A percentile compares a stretch with the other conserved stretches of the same genome.
Conservation (phyloP, 2,797 vertebrate species). For the Paramormyrops hopkinsi region DNA sequence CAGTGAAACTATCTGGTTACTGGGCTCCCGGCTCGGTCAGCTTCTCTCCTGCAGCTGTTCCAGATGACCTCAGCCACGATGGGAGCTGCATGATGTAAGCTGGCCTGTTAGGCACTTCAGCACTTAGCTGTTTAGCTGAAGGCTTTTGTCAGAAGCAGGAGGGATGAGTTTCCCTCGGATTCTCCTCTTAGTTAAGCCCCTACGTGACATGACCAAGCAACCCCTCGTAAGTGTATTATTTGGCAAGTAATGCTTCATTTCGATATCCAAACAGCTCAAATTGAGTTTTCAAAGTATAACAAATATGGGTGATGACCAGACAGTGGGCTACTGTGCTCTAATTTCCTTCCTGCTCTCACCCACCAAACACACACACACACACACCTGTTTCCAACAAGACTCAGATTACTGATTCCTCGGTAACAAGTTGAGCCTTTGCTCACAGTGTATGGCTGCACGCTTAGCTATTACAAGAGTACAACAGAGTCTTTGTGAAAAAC, state of each 20-base stretch:
- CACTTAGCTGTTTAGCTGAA: neutral
- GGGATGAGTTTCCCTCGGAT: constrained; percentile 47
- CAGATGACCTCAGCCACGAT: constrained; percentile 54
- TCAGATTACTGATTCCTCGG: constrained; percentile 46
- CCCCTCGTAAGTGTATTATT: neutral
- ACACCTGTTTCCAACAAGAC: constrained; percentile 37
- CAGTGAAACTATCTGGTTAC: constrained; percentile 47
- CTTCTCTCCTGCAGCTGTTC: constrained; percentile 60
- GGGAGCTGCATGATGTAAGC: constrained; percentile 55
- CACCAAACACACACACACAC: constrained; percentile 8
- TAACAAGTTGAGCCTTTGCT: constrained; percentile 26
- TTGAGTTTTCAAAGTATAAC: neutral
- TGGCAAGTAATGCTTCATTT: neutral
- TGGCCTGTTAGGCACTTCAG: constrained; percentile 21
- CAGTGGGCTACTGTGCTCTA: neutral
- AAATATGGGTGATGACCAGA: neutral
- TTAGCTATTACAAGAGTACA: constrained; percentile 32
- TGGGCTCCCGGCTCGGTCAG: constrained; percentile 34
- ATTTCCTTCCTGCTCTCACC: neutral
- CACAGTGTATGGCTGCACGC: constrained; percentile 35
- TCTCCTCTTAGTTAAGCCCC: constrained; percentile 25
- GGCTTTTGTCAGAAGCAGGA: constrained; percentile 8
- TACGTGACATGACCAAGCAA: neutral
- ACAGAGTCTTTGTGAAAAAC: constrained; percentile 42
- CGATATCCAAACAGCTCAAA: neutral